Percentiles rank a stretch among this genome's conserved stretches.
These are phyloP conservation scores for Sebastes cheni DNA, from an alignment of 2,797 vertebrate species.

Conservation along the genomic window DNA sequence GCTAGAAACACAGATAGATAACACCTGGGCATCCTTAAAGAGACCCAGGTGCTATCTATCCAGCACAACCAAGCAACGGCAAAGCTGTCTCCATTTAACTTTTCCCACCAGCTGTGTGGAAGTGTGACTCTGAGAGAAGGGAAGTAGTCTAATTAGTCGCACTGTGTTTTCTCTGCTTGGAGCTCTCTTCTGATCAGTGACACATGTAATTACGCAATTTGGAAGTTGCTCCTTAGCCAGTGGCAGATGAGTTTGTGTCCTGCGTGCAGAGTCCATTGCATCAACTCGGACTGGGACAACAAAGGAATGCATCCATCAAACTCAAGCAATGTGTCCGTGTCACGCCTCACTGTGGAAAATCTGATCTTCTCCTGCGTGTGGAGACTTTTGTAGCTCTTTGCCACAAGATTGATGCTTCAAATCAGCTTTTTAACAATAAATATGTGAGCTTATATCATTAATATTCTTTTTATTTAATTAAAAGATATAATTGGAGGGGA, in stretches of 20 bases:
- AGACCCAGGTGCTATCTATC: slow-evolving; percentile 33
- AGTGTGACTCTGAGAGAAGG: slow-evolving; percentile 21
- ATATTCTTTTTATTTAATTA: neutral
- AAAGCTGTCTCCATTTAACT: slow-evolving; percentile 54
- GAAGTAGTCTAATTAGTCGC: slow-evolving; percentile 51
- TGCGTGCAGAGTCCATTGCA: slow-evolving; percentile 17
- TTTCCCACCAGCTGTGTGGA: slow-evolving; percentile 52
- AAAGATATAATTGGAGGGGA: neutral
- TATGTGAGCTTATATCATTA: neutral
- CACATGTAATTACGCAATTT: slow-evolving; percentile 68
- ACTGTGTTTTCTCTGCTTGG: slow-evolving; percentile 38
- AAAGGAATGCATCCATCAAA: slow-evolving; percentile 50
- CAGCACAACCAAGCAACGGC: slow-evolving; percentile 12
- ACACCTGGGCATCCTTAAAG: slow-evolving; percentile 29
- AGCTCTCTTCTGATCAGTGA: slow-evolving; percentile 63
- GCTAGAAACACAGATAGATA: neutral
- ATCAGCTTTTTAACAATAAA: neutral
- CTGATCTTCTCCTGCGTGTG: slow-evolving; percentile 12
- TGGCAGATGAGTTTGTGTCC: slow-evolving; percentile 38
- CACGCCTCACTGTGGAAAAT: slow-evolving; percentile 41
- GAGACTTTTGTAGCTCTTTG: neutral
- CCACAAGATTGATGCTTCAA: neutral
- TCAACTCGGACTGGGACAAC: slow-evolving; percentile 32
- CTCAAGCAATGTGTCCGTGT: slow-evolving; percentile 28
- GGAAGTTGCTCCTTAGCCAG: slow-evolving; percentile 51